Evolutionary conservation across 2,113 vertebrate genomes (phyloP), one percentile per base, ranked within the genome.

Genomic region (Microtus pennsylvanicus): DNA sequence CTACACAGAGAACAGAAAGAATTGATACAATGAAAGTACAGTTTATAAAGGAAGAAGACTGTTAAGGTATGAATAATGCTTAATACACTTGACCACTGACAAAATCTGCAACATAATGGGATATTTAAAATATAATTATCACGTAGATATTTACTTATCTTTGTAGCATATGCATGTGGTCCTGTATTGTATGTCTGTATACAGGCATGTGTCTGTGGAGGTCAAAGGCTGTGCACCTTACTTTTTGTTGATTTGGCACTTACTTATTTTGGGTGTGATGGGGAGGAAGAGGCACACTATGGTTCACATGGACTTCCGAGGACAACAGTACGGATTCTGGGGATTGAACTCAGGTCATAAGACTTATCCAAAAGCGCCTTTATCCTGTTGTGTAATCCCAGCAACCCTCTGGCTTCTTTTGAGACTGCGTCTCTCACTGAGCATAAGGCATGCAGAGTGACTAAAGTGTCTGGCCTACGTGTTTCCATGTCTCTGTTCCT

Each of bases 51-150:
- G 65, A 22, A 50, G 13, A 35, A 38, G 13, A 52, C 45, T 83
- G 63, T 92, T 88, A 93, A 96, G 86, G 69, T 76, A n/a, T 45
- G 38, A 69, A 89, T 58, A 7, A 88, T 76, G 1, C 78, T 86
- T 80, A 82, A 86, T 65, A 42, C 0, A 50, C 35, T 88, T 95
- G 69, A 47, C 22, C 16, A 92, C 19, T 82, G 38, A 82, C 0
- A 16, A 90, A 95, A 85, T 83, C n/a, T 7, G 47, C 65, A 95
- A 85, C 83, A 77, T 61, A 92, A 67, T 26, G 67, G 69, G 3
- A 1, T 65, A 67, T 65, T 87, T 93, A 50, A 97, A 94, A 97
- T 88, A 82, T 65, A 82, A 90, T 88, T 69, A 82, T 3, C 42
- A 93, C 47, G 61, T 63, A 82, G 45, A 87, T 21, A 52, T 70